phyloP scores from a whole-genome alignment of 2,797 vertebrate genomes.

The Acrossocheilus wenchowensis region DNA sequence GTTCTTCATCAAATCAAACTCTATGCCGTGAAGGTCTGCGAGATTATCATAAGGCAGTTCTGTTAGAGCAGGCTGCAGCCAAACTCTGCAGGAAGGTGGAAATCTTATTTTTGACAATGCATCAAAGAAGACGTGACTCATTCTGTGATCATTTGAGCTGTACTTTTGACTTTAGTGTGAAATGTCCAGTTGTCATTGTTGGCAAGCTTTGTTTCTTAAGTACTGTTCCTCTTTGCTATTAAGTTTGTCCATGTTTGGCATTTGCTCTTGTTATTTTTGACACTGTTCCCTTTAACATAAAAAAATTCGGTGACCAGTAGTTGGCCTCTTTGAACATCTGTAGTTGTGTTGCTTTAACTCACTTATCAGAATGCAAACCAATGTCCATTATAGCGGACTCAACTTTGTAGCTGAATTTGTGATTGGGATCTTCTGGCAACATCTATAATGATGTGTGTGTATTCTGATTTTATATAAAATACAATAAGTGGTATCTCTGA shows the following conservation, averaged over 20 bases:
- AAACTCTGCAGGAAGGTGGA: not conserved
- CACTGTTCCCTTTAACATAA: not conserved
- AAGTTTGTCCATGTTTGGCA: not conserved
- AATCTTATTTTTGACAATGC: not conserved
- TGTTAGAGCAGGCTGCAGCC: not conserved
- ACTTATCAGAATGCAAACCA: not conserved
- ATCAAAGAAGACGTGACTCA: not conserved
- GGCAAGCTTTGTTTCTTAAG: not conserved
- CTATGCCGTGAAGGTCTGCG: not conserved
- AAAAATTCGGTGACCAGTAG: not conserved
- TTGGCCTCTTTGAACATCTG: not conserved
- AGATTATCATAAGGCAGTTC: not conserved
- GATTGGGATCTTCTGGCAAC: not conserved
- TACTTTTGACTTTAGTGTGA: not conserved
- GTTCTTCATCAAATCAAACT: not conserved
- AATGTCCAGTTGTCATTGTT: not conserved
- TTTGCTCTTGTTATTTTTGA: slow-evolving; percentile 7
- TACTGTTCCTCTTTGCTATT: not conserved
- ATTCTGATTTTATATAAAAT: not conserved
- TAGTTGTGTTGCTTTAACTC: not conserved
- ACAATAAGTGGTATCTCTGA: not conserved
- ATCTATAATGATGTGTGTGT: not conserved
- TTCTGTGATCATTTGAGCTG: not conserved
- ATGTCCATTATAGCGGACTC: not conserved
- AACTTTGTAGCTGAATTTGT: not conserved